Evolutionary conservation across 2,797 vertebrate species (phyloP).

Genomic region (Poecile montanus): DNA sequence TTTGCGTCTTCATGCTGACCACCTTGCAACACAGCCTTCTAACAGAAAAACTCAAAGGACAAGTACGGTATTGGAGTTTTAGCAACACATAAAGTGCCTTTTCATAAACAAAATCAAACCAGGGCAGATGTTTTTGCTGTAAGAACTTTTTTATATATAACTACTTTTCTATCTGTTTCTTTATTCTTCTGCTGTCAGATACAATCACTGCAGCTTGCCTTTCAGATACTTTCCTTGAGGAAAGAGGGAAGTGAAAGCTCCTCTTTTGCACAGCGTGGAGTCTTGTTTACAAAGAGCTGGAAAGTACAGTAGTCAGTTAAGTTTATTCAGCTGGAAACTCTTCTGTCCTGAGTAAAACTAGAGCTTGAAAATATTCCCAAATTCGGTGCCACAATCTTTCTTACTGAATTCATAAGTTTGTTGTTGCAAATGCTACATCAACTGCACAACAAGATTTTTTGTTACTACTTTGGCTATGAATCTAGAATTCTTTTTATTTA

Average conservation of each 20-base stretch:
- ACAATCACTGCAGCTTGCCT: constrained; percentile 45
- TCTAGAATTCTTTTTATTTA: neutral
- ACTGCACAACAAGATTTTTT: neutral
- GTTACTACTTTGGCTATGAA: neutral
- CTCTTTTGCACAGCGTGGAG: neutral
- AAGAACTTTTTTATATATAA: constrained; percentile 40
- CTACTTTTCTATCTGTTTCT: constrained; percentile 36
- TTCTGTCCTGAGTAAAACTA: neutral
- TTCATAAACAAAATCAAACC: constrained; percentile 62
- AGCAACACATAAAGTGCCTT: constrained; percentile 77
- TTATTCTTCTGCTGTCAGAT: constrained; percentile 36
- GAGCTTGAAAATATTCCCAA: neutral
- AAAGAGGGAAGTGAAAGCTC: constrained; percentile 4
- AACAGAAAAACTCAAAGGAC: constrained; percentile 23
- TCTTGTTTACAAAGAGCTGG: constrained; percentile 37
- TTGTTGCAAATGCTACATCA: neutral
- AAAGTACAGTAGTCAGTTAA: neutral
- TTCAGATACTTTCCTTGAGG: constrained; percentile 33
- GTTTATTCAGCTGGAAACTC: neutral
- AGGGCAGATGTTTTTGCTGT: constrained; percentile 50
- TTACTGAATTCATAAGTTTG: neutral
- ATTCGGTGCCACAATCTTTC: neutral
- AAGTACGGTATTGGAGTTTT: constrained; percentile 31
- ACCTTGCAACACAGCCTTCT: constrained; percentile 12
- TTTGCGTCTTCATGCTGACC: constrained; percentile 56